Base-by-base conservation (phyloP, 1,140 invertebrate species). In the Atta texana region DNA sequence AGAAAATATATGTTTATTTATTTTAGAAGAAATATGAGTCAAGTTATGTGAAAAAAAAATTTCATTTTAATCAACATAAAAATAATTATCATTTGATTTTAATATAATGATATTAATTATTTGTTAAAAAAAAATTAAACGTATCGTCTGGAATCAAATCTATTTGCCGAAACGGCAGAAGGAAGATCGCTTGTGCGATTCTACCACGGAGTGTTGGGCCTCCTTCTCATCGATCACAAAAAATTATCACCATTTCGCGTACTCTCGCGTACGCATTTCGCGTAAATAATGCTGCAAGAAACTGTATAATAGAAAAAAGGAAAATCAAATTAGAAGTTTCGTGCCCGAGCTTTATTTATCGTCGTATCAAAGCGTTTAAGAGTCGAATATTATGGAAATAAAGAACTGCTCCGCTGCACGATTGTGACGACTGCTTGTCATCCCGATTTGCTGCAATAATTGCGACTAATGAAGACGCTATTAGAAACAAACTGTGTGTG, bases 181-280 rank as follows among this genome's bases (percentile, higher is more conserved):
- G 14, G 14, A 51, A 61, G 28, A 63, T 59, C 63, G 44, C 64
- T 66, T 21, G 16, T 18, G 24, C 57, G 66, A 57, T n/a, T 39
- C 12, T 21, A 78, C 28, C 77, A 49, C 55, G 69, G 39, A 74
- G 18, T 44, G 49, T 64, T 21, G 28, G n/a, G 51, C 85, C 85
- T 64, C 87, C 53, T 76, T 61, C 24, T 28, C 28, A 77, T 89
- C 51, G 53, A 90, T 90, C 85, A 89, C 88, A 87, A 87, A 24
- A 89, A 89, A 76, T 59, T 89, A 89, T 89, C 87, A 89, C 84
- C 84, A 76, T 89, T 89, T 80, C 76, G 75, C 88, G 75, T 51
- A 66, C n/a, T 21, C 21, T 49, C 49, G 39, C 12, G 69, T 75
- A 68, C 68, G 80, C 59, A n/a, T n/a, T n/a, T 75, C n/a, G 31